phyloP scores from a whole-genome alignment of 2,888 invertebrate genomes.

The Caenorhabditis drosophilae region DNA sequence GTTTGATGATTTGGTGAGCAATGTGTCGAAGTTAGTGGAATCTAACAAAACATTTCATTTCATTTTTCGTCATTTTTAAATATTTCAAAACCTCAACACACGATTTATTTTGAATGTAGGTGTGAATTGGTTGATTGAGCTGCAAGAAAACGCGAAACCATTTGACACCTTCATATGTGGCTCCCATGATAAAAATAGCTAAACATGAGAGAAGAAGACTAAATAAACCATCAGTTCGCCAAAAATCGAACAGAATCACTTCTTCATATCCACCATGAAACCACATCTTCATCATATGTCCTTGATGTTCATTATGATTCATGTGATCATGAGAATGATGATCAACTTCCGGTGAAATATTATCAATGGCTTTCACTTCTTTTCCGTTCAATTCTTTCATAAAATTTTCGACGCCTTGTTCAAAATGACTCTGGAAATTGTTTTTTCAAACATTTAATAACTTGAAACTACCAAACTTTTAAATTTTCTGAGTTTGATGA shows the following conservation, averaged over 20 bases:
- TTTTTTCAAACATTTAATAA: too few species aligned
- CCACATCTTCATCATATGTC: conserved; percentile 67
- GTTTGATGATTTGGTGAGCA: conserved; percentile 21
- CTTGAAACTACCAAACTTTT: too few species aligned
- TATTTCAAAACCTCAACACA: conserved; percentile 20
- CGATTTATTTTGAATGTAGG: conserved; percentile 16
- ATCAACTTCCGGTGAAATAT: neutral
- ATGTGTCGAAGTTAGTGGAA: conserved; percentile 16
- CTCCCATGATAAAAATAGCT: conserved; percentile 87
- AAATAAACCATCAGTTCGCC: conserved; percentile 55
- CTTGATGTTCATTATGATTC: conserved; percentile 1
- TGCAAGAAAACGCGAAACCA: conserved; percentile 74
- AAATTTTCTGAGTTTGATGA: too few species aligned
- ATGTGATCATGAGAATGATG: conserved; percentile 10
- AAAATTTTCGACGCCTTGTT: conserved; percentile 20
- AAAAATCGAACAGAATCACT: conserved; percentile 66
- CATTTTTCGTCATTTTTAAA: neutral
- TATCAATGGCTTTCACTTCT: too few species aligned
- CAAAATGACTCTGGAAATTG: too few species aligned
- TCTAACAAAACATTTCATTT: too few species aligned
- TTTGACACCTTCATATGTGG: conserved; percentile 93
- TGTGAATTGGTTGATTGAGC: conserved; percentile 18
- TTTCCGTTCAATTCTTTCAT: conserved; percentile 20
- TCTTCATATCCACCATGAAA: conserved; percentile 66
- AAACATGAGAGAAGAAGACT: conserved; percentile 85